Evolutionary conservation across 2,888 invertebrate genomes (phyloP), one percentile per base, ranked within the genome.

Genomic region (Andrena trimmerana): DNA sequence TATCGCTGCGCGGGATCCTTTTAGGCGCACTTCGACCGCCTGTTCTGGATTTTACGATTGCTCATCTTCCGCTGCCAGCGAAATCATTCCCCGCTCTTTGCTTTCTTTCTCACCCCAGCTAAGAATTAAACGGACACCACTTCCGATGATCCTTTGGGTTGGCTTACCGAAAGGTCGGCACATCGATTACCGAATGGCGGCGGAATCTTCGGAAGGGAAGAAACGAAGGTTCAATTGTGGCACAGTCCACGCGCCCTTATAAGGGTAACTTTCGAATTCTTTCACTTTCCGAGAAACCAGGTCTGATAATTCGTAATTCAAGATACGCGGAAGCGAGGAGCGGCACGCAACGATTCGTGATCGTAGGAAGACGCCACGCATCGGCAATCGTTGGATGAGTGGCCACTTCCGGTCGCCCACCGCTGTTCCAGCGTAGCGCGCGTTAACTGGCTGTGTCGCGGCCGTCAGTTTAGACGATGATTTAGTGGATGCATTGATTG

Each of bases 401-500:
- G 93, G 93, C 87, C 88, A 91, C 92, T 93, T 93, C 93, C 93
- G 93, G 93, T 92, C 93, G 92, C 93, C 93, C 93, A 93, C 93
- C 86, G 89, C 83, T 90, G 85, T 85, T 85, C 81, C 83, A 83
- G 83, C 42, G 57, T 33, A 59, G 66, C 83, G 78, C 89, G 87
- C 87, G 89, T 91, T 92, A 92, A 92, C 90, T 90, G 89, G 89
- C 80, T 89, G 89, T 91, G 92, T 92, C 92, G 91, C 90, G 90
- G 90, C 92, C 91, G 93, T 93, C 93, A 93, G 92, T 92, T 93
- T 93, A 93, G 93, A 94, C 93, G 93, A 94, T 93, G 94, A 93
- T 94, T 93, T 93, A 93, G 92, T 94, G 92, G 92, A 93, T 90
- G 92, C 93, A 94, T 94, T 94, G 94, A 94, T 94, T 94, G 93